Evolutionary conservation across 2,113 vertebrate species (phyloP), one percentile per base, ranked within the genome.

Genomic region (Hyperopisus bebe): DNA sequence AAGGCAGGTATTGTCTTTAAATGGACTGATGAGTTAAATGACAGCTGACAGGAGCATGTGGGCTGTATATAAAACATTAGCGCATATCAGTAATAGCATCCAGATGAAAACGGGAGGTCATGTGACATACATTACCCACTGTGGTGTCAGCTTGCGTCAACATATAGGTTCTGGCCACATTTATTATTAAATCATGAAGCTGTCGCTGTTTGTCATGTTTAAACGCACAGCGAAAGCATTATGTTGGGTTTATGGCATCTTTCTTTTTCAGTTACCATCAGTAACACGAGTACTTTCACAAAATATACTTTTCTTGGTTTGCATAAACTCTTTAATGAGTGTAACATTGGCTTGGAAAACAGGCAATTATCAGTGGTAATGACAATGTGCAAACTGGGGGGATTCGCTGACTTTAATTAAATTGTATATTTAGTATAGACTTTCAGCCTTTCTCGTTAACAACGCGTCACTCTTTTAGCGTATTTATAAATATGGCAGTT

Each of bases 401-500:
- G 24, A 27, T 27, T 46, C 27, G 17, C 50, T 27, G 50, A 42
- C 77, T 89, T 58, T 83, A 82, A 82, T 82, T 21, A 89, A 82
- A 89, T 82, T 47, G 27, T 82, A 89, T 82, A 55, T 84, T 80
- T 82, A 82, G 74, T 53, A 21, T 39, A 27, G 88, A 58, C 55
- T 74, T 15, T 27, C n/a, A 17, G 42, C 87, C 62, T 74, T 74
- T 48, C 86, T 7, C 62, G 5, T 88, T 58, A 88, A 88, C 66
- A 80, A 10, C 21, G 13, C 21, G 21, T 50, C 58, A 31, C n/a
- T n/a, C 42, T 35, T 66, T 62, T 35, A 11, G 1, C 21, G n/a
- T 90, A 83, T 90, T 96, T 95, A 95, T 94, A 94, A 94, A 90
- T 88, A 93, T 96, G 94, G 96, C 93, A 93, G 92, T 91, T 92